These are phyloP conservation scores for Chaetodon trifascialis DNA, from an alignment of 2,113 vertebrate species.

Conservation along the genomic window DNA sequence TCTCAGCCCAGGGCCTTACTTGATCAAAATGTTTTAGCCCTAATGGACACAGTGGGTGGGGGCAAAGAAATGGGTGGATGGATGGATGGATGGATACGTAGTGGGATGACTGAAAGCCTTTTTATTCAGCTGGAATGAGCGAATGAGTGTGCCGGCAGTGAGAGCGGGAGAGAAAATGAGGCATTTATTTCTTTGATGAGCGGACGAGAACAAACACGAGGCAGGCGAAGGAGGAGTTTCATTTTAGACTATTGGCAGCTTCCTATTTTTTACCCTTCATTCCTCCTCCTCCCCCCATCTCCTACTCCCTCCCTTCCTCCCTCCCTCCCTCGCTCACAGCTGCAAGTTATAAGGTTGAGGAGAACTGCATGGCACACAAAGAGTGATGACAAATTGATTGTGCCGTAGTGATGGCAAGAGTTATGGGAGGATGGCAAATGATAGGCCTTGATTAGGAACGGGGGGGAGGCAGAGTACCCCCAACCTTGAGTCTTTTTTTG, in stretches of 20 bases:
- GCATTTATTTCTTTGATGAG: conserved; percentile 87
- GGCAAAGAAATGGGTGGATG: conserved; percentile 75
- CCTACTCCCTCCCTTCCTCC: conserved; percentile 25
- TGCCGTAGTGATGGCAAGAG: conserved; percentile 89
- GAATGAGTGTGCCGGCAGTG: conserved; percentile 48
- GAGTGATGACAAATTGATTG: conserved; percentile 96
- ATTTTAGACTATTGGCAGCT: conserved; percentile 81
- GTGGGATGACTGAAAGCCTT: conserved; percentile 87
- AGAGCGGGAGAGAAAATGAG: conserved; percentile 72
- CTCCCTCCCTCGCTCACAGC: conserved; percentile 82
- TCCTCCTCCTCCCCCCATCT: conserved; percentile 19
- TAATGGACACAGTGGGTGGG: conserved; percentile 90
- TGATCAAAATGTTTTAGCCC: conserved; percentile 97
- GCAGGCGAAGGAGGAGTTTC: conserved; percentile 72
- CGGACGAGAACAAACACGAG: conserved; percentile 84
- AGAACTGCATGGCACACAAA: conserved; percentile 89
- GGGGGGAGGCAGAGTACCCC: conserved; percentile 66
- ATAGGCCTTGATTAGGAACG: conserved; percentile 91
- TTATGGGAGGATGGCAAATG: conserved; percentile 89
- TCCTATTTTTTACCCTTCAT: conserved; percentile 65
- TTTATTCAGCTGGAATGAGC: conserved; percentile 88
- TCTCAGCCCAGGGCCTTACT: conserved; percentile 90
- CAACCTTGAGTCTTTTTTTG: conserved; percentile 85
- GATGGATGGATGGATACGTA: conserved; percentile 76
- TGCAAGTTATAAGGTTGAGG: conserved; percentile 92